Base-by-base conservation (phyloP, 2,888 invertebrate species). In the Phaedon cochleariae region DNA sequence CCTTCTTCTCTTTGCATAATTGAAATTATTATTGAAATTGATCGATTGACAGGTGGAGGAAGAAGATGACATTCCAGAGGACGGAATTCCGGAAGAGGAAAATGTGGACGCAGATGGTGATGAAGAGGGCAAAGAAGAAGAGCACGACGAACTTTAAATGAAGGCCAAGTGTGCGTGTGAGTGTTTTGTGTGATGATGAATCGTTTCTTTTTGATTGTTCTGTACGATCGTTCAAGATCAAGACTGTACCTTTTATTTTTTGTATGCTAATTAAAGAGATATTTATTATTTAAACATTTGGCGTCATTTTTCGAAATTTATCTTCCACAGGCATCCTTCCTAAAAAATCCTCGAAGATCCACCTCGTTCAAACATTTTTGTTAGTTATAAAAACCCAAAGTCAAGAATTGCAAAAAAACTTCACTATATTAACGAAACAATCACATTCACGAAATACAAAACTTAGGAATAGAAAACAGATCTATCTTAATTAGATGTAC, bases 131-230 rank as follows among this genome's bases (percentile, higher is more conserved):
- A 83, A 84, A 26, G 82, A 73, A 52, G 76, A 77, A 57, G 74
- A 68, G 76, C 90, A 90, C 73, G 90, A 90, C 73, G 90, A 90
- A 80, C 84, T 90, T 72, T 90, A 88, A 85, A 70, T 64, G 45
- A 29, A 4, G n/a, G 15, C 12, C 15, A 15, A 3, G 41, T 59
- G 65, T 57, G 72, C 62, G 65, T 49, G 64, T 66, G 63, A 63
- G 62, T 67, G 66, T 59, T 71, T 53, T 45, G 57, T 54, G 21
- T 45, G 51, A 34, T 37, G 61, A 51, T n/a, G 7, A 26, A 26
- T 5, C 26, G 45, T 51, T 61, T 64, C 41, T 48, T 53, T 49
- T 53, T 63, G 68, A 70, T 69, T 71, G 68, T 65, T 66, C 52
- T 67, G 62, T 71, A 71, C 67, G 62, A 68, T 71, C 61, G 41